Evolutionary conservation across 2,888 invertebrate species (phyloP), one percentile per base, ranked within the genome.

Genomic region (Drosophila parthenogenetica): DNA sequence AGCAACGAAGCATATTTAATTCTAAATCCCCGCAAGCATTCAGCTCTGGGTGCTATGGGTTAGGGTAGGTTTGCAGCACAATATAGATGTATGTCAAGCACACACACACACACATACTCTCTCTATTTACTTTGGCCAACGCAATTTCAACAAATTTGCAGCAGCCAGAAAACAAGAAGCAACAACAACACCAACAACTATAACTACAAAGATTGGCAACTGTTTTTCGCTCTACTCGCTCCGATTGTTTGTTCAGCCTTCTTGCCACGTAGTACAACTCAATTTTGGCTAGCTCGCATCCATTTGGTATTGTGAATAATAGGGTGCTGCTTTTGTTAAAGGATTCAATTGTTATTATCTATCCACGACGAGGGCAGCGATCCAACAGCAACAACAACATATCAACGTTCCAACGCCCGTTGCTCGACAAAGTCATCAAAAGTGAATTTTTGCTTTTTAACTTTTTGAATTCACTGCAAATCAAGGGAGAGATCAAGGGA

Each of bases 361-460:
- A 49, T 69, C 43, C 29, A 48, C 65, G 49, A 63, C 60, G 19
- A 29, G 60, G 16, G 19, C 53, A 65, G 49, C 65, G 64, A 54
- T 65, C 63, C 58, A 45, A 37, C 14, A 43, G 13, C 46, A 51
- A 46, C 54, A 29, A 35, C 43, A 55, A 42, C 32, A 39, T 37
- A 39, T 37, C 60, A 62, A 51, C 69, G 68, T 68, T 69, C 66
- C 68, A 73, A 73, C 63, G 54, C 66, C 67, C 37, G 40, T 16
- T 13, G 84, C 79, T 82, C 79, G 77, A 75, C 84, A 88, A 91
- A 90, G 90, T 91, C 90, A 90, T 58, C 80, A 74, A 90, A 90
- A 90, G 89, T 86, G 81, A 90, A 85, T 90, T 87, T 82, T 89
- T 85, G 81, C 90, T 90, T 90, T 90, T 90, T 90, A 90, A 90